phyloP scores from a whole-genome alignment of 2,797 vertebrate genomes.

The Hydrophis major region DNA sequence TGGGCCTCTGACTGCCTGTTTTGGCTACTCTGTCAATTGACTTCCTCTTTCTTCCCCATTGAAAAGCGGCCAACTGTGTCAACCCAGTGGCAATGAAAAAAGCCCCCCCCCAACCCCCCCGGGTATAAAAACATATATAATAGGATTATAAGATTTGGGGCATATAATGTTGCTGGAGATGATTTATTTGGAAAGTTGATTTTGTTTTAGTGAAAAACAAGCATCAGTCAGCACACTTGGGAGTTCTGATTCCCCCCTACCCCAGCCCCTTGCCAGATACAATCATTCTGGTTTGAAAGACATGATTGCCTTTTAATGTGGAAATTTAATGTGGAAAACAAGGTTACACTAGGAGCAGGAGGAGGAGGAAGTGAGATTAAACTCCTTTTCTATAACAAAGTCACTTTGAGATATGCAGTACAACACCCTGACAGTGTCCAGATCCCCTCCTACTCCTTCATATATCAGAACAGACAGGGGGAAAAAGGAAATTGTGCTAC shows the following conservation, averaged over 20 bases:
- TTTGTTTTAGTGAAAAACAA: constrained; percentile 75
- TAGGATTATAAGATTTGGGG: constrained; percentile 78
- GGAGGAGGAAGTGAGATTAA: constrained; percentile 59
- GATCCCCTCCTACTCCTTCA: constrained; percentile 60
- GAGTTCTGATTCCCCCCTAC: constrained; percentile 57
- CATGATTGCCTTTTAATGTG: constrained; percentile 79
- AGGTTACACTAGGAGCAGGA: constrained; percentile 70
- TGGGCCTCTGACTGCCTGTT: constrained; percentile 38
- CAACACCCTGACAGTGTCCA: constrained; percentile 79
- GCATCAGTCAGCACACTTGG: constrained; percentile 68
- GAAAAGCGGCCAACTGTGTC: constrained; percentile 68
- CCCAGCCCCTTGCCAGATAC: constrained; percentile 73
- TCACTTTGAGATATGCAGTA: constrained; percentile 69
- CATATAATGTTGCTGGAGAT: constrained; percentile 73
- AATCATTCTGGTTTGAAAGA: constrained; percentile 77
- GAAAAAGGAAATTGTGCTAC: constrained; percentile 66
- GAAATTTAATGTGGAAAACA: constrained; percentile 68
- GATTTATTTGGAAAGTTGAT: constrained; percentile 81
- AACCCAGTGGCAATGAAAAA: constrained; percentile 56
- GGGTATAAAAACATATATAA: constrained; percentile 58
- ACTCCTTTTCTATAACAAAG: constrained; percentile 72
- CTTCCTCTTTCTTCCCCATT: constrained; percentile 65
- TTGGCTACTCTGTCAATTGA: constrained; percentile 59
- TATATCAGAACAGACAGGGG: constrained; percentile 68
- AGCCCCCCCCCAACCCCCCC: not conserved